Evolutionary conservation across 2,113 vertebrate genomes (phyloP), one percentile per base, ranked within the genome.

Genomic region (Oceanites oceanicus): DNA sequence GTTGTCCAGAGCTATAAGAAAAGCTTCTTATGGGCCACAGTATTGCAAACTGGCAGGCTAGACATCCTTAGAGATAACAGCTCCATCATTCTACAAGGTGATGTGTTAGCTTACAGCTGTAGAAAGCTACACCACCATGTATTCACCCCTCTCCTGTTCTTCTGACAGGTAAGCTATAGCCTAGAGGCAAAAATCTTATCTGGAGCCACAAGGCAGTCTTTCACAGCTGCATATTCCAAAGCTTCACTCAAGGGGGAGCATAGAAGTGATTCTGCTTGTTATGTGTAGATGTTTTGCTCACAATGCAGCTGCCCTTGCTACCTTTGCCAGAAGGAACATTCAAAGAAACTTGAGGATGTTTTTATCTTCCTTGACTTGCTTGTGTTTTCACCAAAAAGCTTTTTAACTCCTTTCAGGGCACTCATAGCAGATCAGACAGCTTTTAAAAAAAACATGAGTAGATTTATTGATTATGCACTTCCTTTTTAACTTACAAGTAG

Each of bases 401-500:
- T 74, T 67, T 79, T 20, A 55, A 26, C 36, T 71, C 68, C 86
- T 52, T 40, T 20, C 30, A 71, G 59, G 78, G 27, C 61, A 83
- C 44, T 27, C 52, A 81, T 8, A 88, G 38, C 63, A 90, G 58
- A 56, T 76, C 16, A 84, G 59, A 63, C 32, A 6, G 68, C 55
- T 88, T 72, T 10, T 47, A 20, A 86, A 19, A 19, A 93, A 91
- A 17, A 19, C 13, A 94, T 6, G 1, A 92, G 19, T 52, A 87
- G 44, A 26, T 96, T 96, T 97, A 97, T 97, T 97, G 56, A 77
- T 92, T 52, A 75, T 5, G 40, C 42, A 83, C 94, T 96, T 96
- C 96, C 97, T 97, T 96, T 96, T 97, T 85, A 72, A 45, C 21
- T 90, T 84, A 75, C 85, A 95, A 80, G 14, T 32, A 63, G 45